Percentiles rank a stretch among this genome's conserved stretches.
Conservation (phyloP, 2,113 vertebrate species). For the Orientallactaga bullata region DNA sequence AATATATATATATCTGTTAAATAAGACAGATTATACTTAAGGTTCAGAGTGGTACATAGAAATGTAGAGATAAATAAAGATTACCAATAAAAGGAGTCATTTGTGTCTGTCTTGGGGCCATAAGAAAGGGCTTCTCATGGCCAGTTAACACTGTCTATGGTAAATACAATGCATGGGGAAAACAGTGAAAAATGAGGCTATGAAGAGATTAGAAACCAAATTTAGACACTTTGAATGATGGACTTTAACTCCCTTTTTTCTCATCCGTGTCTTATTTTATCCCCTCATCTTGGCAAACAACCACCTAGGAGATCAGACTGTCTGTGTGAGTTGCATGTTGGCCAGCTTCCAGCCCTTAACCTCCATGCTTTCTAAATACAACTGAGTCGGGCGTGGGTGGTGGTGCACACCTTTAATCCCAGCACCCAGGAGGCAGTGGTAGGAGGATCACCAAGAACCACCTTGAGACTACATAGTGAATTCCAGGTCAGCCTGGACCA, state of each 20-base stretch:
- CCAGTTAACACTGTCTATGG: background rate
- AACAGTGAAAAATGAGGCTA: background rate
- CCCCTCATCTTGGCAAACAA: conserved; percentile 10
- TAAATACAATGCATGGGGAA: background rate
- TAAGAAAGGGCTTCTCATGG: background rate
- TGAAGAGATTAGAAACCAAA: background rate
- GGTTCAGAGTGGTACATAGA: background rate
- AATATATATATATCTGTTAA: conserved; percentile 42
- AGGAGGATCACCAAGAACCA: no score
- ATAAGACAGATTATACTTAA: conserved; percentile 40
- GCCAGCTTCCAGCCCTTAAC: conserved; percentile 41
- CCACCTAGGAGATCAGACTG: background rate
- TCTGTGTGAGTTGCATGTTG: conserved; percentile 37
- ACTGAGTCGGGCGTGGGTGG: no score
- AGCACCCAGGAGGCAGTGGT: no score
- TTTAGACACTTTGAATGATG: conserved; percentile 7
- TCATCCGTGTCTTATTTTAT: conserved; percentile 22
- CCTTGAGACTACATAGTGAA: no score
- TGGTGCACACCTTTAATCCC: no score
- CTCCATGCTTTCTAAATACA: conserved; percentile 45
- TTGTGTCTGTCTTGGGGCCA: background rate
- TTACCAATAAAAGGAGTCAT: no score
- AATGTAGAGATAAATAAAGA: background rate
- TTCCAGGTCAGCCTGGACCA: no score
- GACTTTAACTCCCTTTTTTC: conserved; percentile 31